A percentile compares a stretch with the other conserved stretches of the same genome.
Evolutionary conservation across 2,888 invertebrate species (phyloP).

Genomic region (Callosobruchus maculatus): DNA sequence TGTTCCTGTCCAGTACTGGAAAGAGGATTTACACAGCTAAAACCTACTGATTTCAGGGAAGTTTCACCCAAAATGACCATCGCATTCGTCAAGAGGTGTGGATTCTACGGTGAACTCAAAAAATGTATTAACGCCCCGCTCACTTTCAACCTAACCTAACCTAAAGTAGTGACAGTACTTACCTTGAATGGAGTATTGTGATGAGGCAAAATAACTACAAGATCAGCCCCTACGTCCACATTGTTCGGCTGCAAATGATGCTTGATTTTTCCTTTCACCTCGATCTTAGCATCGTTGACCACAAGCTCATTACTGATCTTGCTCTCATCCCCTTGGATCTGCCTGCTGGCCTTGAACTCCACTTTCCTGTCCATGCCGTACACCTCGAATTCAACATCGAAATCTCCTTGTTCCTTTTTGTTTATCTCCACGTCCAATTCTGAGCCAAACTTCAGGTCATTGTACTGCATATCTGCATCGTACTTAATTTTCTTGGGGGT

Average conservation of each 20-base stretch:
- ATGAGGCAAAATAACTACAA: constrained; percentile 56
- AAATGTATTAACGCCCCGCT: too few species aligned
- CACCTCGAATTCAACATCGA: constrained; percentile 57
- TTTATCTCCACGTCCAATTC: constrained; percentile 50
- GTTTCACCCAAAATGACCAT: too few species aligned
- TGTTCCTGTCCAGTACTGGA: too few species aligned
- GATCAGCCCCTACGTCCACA: constrained; percentile 55
- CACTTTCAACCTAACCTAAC: too few species aligned
- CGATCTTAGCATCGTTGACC: constrained; percentile 60
- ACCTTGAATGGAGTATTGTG: constrained; percentile 54
- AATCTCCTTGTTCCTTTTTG: constrained; percentile 51
- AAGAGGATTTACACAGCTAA: too few species aligned
- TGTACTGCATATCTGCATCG: constrained; percentile 57
- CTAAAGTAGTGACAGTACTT: too few species aligned
- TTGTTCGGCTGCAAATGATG: constrained; percentile 57
- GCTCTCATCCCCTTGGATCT: constrained; percentile 56
- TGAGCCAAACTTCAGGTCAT: constrained; percentile 56
- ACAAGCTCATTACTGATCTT: constrained; percentile 60
- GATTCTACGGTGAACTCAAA: too few species aligned
- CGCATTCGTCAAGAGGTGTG: too few species aligned
- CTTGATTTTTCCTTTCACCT: constrained; percentile 57
- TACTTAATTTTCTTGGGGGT: constrained; percentile 57
- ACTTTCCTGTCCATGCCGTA: constrained; percentile 51
- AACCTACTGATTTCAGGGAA: too few species aligned
- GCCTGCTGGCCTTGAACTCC: constrained; percentile 56